These are phyloP conservation scores for Tethea ocularis DNA, from an alignment of 2,888 invertebrate genomes.

Conservation along the genomic window DNA sequence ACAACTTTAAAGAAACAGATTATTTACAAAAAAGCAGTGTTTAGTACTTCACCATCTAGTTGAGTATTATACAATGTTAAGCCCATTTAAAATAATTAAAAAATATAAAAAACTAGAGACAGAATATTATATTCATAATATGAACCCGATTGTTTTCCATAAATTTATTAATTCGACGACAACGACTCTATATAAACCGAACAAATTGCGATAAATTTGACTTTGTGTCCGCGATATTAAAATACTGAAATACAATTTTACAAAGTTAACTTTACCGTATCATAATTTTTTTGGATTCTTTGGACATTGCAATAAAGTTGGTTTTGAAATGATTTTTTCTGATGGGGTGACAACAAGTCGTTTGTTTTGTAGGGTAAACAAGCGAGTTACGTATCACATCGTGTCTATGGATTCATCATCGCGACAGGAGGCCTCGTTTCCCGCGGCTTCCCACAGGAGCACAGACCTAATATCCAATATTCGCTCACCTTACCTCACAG, in stretches of 20 bases:
- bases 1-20: too few relatives aligned
- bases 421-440: conserved; percentile 71
- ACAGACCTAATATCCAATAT: conserved; percentile 59
- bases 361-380: conserved; percentile 43
- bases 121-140: conserved; percentile 46
- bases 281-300: conserved; percentile 16
- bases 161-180: conserved; percentile 68
- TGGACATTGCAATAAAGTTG: conserved; percentile 20
- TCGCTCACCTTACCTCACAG: conserved; percentile 41
- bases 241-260: conserved; percentile 54
- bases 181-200: conserved; percentile 45
- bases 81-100: conserved; percentile 14
- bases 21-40: too few relatives aligned
- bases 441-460: conserved; percentile 43
- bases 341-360: not conserved
- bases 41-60: too few relatives aligned
- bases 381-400: conserved; percentile 52
- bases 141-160: conserved; percentile 49
- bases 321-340: conserved; percentile 14
- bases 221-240: conserved; percentile 69
- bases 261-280: conserved; percentile 26
- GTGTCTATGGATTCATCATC: conserved; percentile 66
- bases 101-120: conserved; percentile 18
- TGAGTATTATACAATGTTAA: too few relatives aligned
- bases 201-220: conserved; percentile 65